Conservation (phyloP, 1,140 invertebrate genomes). For the Adelges cooleyi region DNA sequence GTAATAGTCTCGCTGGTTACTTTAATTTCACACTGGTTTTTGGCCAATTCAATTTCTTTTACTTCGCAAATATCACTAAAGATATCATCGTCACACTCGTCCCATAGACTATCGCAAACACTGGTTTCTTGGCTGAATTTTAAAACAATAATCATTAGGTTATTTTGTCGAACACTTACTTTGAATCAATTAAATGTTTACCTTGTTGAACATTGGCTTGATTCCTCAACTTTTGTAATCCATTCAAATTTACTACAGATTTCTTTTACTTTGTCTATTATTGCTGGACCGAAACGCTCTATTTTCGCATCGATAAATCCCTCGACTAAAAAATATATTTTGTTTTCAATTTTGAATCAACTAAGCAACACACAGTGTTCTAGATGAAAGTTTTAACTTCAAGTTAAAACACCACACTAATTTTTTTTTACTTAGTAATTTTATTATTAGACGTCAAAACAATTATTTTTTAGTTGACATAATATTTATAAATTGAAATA, state of each 20-base stretch:
- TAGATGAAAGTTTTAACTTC: no score
- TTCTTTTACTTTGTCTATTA: slow-evolving; percentile 24
- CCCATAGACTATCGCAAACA: background rate
- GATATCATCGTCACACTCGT: slow-evolving; percentile 4
- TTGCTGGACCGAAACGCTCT: slow-evolving; percentile 43
- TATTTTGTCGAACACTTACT: background rate
- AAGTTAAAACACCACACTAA: no score
- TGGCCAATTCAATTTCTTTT: background rate
- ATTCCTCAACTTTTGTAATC: background rate
- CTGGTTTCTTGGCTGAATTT: background rate
- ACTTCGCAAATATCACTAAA: background rate
- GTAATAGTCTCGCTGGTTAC: background rate
- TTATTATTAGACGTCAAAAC: no score
- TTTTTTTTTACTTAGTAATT: no score
- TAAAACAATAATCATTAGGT: no score
- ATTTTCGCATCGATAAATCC: slow-evolving; percentile 48
- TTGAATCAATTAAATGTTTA: background rate
- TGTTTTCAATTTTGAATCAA: no score
- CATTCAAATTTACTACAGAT: background rate
- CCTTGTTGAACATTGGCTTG: background rate
- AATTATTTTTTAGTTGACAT: no score
- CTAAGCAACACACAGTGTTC: no score
- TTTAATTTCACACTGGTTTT: background rate
- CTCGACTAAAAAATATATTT: slow-evolving; percentile 43
- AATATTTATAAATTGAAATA: no score